A percentile compares a stretch with the other conserved stretches of the same genome.
phyloP scores from a whole-genome alignment of 2,113 vertebrate species.

The Antechinus stuartii region DNA sequence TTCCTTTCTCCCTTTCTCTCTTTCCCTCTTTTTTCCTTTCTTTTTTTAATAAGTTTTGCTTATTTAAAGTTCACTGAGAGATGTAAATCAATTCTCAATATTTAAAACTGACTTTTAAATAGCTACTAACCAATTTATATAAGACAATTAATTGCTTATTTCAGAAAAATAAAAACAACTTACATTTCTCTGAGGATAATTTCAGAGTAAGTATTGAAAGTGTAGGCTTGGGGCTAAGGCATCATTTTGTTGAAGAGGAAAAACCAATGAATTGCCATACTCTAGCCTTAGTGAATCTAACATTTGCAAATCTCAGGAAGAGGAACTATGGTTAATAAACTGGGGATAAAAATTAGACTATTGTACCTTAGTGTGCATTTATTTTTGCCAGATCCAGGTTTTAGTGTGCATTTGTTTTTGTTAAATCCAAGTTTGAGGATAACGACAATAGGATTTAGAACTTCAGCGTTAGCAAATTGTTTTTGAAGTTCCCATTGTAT shows the following conservation, averaged over 20 bases:
- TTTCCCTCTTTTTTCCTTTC: not conserved
- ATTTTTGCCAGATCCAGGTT: not conserved
- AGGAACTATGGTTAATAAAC: not conserved
- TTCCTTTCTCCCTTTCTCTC: too few species aligned
- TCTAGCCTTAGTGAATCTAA: not conserved
- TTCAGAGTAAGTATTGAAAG: not conserved
- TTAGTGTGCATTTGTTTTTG: not conserved
- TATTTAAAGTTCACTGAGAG: not conserved
- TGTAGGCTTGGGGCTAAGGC: not conserved
- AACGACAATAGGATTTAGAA: not conserved
- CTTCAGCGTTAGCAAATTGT: not conserved
- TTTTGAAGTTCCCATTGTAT: not conserved
- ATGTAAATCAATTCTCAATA: not conserved
- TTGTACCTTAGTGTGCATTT: not conserved
- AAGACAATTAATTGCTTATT: not conserved
- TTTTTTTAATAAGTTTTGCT: not conserved
- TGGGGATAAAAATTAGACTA: not conserved
- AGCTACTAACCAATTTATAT: not conserved
- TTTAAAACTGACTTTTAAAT: not conserved
- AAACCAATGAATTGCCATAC: not conserved
- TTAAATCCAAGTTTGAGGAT: not conserved
- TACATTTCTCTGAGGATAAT: not conserved
- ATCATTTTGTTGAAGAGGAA: not conserved
- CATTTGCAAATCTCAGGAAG: not conserved
- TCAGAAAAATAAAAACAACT: not conserved